phyloP scores from a whole-genome alignment of 2,113 vertebrate species.

The Callionymus lyra region DNA sequence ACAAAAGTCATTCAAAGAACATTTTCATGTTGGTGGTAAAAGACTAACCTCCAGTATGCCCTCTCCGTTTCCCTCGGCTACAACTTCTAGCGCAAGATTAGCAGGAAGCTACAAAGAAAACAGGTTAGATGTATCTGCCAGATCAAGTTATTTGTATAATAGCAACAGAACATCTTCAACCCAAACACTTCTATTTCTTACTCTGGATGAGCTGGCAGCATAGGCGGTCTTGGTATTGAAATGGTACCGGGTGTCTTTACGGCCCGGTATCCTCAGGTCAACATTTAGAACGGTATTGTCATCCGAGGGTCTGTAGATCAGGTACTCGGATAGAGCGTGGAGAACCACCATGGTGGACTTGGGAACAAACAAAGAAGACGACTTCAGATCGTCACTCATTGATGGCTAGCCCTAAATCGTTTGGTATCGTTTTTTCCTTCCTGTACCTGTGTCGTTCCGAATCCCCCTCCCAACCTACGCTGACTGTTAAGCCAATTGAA shows the following conservation, averaged over 20 bases:
- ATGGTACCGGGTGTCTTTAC: slow-evolving; percentile 39
- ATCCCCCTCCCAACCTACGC: slow-evolving; percentile 54
- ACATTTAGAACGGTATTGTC: slow-evolving; percentile 40
- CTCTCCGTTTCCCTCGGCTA: slow-evolving; percentile 64
- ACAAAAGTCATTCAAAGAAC: too few species aligned
- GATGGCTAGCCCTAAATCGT: too few species aligned
- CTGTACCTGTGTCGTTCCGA: slow-evolving; percentile 67
- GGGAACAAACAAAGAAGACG: not conserved
- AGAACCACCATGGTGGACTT: slow-evolving; percentile 70
- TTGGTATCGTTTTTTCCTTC: too few species aligned
- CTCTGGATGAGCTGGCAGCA: slow-evolving; percentile 49
- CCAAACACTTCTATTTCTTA: slow-evolving; percentile 20
- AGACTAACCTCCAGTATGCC: slow-evolving; percentile 69
- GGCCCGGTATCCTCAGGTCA: slow-evolving; percentile 47
- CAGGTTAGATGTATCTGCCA: too few species aligned
- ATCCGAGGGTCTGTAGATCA: slow-evolving; percentile 31
- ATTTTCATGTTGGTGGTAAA: too few species aligned
- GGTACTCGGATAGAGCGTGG: slow-evolving; percentile 65
- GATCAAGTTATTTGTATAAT: too few species aligned
- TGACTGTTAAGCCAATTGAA: slow-evolving; percentile 65
- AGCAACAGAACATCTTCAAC: slow-evolving; percentile 15
- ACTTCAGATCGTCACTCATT: too few species aligned
- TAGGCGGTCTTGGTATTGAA: slow-evolving; percentile 48
- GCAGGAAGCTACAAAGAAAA: slow-evolving; percentile 41
- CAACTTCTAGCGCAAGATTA: slow-evolving; percentile 58